A percentile compares a stretch with the other conserved stretches of the same genome.
These are phyloP conservation scores for Agelas oroides DNA, from an alignment of 37 sponge, comb jelly and placozoan species.

Conservation along the genomic window DNA sequence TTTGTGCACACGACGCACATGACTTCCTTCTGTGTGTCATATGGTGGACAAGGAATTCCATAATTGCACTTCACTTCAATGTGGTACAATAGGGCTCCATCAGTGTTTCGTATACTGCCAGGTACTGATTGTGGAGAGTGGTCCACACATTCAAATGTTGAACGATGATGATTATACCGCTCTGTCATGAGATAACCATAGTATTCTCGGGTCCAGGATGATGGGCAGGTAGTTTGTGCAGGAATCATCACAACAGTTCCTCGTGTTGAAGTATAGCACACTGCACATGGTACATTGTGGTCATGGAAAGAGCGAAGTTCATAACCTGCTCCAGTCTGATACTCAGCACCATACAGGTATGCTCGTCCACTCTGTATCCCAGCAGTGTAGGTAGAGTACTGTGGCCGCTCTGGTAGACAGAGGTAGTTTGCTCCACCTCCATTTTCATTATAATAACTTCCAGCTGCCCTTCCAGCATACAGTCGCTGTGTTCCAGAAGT, in stretches of 20 bases:
- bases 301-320: not conserved
- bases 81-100: slow-evolving; percentile 50
- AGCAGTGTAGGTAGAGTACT: too few species aligned
- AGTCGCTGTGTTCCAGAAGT: too few species aligned
- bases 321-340: slow-evolving; percentile 54
- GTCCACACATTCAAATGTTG: slow-evolving; percentile 63
- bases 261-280: slow-evolving; percentile 47
- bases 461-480: too few species aligned
- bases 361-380: too few species aligned
- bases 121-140: slow-evolving; percentile 35
- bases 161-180: not conserved
- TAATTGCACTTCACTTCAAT: slow-evolving; percentile 46
- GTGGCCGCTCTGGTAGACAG: too few species aligned
- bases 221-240: slow-evolving; percentile 39
- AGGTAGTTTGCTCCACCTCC: too few species aligned
- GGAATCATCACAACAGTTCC: slow-evolving; percentile 46
- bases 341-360: too few species aligned
- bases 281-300: slow-evolving; percentile 61
- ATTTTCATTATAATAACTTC: too few species aligned
- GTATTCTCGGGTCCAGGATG: slow-evolving; percentile 65
- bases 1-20: slow-evolving; percentile 70
- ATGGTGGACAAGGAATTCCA: slow-evolving; percentile 63
- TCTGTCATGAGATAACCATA: slow-evolving; percentile 60
- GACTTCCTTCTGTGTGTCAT: slow-evolving; percentile 49
- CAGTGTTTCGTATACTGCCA: slow-evolving; percentile 16